These are phyloP conservation scores for Salticus scenicus DNA, from an alignment of 2,888 invertebrate genomes.

Conservation along the genomic window DNA sequence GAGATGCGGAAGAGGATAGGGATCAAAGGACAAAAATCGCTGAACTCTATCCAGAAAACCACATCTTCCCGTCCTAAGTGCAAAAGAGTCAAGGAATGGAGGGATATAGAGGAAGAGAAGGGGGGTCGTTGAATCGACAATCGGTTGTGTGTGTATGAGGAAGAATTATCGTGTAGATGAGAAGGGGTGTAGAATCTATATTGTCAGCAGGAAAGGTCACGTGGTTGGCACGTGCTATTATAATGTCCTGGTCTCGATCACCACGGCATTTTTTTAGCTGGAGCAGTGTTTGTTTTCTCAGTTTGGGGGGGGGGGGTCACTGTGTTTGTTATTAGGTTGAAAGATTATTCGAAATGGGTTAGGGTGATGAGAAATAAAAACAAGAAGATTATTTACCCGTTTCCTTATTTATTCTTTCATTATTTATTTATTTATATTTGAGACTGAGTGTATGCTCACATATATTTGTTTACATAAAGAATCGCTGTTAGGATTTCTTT, in stretches of 20 bases:
- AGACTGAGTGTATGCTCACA: too few relatives aligned
- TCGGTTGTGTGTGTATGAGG: conserved; percentile 2
- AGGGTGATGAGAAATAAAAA: too few relatives aligned
- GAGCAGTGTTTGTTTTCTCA: too few relatives aligned
- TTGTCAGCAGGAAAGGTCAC: conserved; percentile 51
- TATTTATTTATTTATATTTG: too few relatives aligned
- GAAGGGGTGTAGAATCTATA: background rate
- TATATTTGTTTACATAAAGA: too few relatives aligned
- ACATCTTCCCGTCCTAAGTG: conserved; percentile 56
- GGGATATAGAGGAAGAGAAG: background rate
- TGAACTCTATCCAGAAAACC: conserved; percentile 49
- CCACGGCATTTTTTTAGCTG: background rate
- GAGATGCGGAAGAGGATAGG: background rate
- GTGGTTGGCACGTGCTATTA: conserved; percentile 46
- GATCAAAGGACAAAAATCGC: conserved; percentile 54
- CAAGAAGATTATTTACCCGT: too few relatives aligned
- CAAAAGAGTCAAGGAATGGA: conserved; percentile 33
- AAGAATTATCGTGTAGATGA: conserved; percentile 38
- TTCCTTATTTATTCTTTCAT: too few relatives aligned
- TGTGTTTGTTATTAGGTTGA: background rate
- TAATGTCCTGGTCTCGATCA: conserved; percentile 18
- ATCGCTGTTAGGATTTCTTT: too few relatives aligned
- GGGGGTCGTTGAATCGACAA: background rate
- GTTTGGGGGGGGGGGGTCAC: too few relatives aligned
- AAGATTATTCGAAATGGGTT: too few relatives aligned